These are phyloP conservation scores for Plagodis dolabraria DNA, from an alignment of 2,888 invertebrate genomes.

Conservation along the genomic window DNA sequence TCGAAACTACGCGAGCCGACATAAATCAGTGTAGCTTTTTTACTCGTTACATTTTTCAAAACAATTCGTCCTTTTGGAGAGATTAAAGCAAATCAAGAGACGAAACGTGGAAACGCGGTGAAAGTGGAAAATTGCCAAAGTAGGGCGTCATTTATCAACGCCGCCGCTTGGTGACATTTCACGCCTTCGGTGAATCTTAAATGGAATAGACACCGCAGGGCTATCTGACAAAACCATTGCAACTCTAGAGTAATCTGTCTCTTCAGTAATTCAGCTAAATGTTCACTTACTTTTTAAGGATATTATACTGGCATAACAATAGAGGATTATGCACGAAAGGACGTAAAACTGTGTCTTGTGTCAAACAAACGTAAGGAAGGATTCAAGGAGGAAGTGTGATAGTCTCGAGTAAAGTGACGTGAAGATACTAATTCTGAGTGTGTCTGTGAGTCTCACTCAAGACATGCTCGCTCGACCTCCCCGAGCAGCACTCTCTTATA, in stretches of 20 bases:
- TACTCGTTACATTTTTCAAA: slow-evolving; percentile 22
- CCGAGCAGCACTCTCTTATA: no score
- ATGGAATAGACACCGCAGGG: slow-evolving; percentile 51
- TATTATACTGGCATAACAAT: no score
- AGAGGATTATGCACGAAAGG: no score
- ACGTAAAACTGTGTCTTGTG: no score
- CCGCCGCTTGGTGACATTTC: slow-evolving; percentile 62
- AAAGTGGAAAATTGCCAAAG: slow-evolving; percentile 71
- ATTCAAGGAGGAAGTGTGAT: no score
- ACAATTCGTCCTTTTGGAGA: slow-evolving; percentile 51
- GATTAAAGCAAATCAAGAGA: slow-evolving; percentile 57
- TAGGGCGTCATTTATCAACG: slow-evolving; percentile 67
- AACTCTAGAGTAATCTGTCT: slow-evolving; percentile 25
- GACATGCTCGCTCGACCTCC: no score
- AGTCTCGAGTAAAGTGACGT: no score
- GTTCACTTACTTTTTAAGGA: background rate
- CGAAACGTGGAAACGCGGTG: slow-evolving; percentile 43
- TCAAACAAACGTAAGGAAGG: no score
- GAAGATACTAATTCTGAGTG: no score
- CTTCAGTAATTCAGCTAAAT: slow-evolving; percentile 13
- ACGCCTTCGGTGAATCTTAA: slow-evolving; percentile 61
- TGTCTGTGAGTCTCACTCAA: no score
- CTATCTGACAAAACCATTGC: slow-evolving; percentile 39
- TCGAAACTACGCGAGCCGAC: slow-evolving; percentile 3
- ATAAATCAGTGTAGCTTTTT: slow-evolving; percentile 24